These are phyloP conservation scores for Troides aeacus DNA, from an alignment of 2,888 invertebrate species.

Conservation along the genomic window DNA sequence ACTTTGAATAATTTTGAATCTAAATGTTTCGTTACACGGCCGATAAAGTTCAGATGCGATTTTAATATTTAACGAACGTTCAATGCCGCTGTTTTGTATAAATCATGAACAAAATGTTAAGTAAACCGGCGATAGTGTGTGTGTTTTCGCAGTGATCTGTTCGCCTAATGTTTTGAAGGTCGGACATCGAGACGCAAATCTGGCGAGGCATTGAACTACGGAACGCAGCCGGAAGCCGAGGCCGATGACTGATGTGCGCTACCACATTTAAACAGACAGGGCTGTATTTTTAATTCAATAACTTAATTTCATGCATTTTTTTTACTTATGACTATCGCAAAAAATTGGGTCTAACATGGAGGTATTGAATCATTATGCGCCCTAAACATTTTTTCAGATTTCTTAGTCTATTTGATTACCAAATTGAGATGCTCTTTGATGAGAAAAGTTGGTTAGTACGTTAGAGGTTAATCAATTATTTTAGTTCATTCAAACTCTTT, in stretches of 20 bases:
- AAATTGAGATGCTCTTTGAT: no score
- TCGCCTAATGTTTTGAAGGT: slow-evolving; percentile 57
- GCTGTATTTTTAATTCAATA: slow-evolving; percentile 37
- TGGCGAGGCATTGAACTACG: slow-evolving; percentile 70
- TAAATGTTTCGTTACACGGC: background rate
- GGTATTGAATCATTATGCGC: no score
- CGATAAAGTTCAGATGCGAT: slow-evolving; percentile 11
- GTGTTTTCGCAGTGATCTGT: slow-evolving; percentile 34
- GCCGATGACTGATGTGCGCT: slow-evolving; percentile 68
- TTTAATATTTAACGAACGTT: background rate
- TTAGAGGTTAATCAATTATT: no score
- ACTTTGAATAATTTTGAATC: slow-evolving; percentile 3
- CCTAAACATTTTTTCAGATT: no score
- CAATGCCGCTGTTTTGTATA: slow-evolving; percentile 2
- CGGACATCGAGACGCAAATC: slow-evolving; percentile 49
- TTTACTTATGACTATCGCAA: no score
- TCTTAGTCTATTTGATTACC: no score
- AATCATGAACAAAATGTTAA: background rate
- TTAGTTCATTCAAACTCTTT: no score
- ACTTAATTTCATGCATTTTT: background rate
- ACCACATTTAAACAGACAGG: slow-evolving; percentile 50
- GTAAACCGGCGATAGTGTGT: slow-evolving; percentile 15
- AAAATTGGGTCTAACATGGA: no score
- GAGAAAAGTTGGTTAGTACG: no score
- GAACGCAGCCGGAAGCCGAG: slow-evolving; percentile 67